A percentile compares a stretch with the other conserved stretches of the same genome.
Conservation (phyloP, 1,140 invertebrate genomes). For the Rhopalosiphum padi region DNA sequence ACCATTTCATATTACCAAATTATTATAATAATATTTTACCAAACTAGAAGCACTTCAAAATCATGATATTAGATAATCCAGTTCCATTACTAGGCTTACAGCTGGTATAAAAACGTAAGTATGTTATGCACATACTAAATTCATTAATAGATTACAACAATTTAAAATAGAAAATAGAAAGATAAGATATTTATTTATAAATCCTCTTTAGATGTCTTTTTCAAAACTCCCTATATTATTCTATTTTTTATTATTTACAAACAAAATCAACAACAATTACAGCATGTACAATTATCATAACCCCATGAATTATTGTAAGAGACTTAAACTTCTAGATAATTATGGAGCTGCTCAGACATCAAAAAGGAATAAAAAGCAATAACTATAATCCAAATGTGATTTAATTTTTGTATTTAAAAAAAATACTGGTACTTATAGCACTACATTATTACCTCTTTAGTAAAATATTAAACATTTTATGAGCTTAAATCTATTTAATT, state of each 20-base stretch:
- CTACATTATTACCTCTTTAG: background rate
- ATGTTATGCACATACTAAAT: no score
- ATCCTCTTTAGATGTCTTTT: background rate
- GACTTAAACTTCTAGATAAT: background rate
- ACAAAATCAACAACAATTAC: background rate
- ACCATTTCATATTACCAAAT: background rate
- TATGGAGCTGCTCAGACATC: background rate
- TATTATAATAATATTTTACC: background rate
- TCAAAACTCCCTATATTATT: background rate
- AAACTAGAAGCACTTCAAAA: background rate
- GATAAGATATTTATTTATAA: background rate
- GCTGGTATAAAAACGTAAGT: no score
- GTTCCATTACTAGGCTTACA: no score
- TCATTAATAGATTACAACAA: background rate
- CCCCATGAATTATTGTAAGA: background rate
- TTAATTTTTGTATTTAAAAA: background rate
- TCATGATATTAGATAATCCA: no score
- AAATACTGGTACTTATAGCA: no score
- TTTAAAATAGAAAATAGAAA: no score
- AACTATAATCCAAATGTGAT: background rate
- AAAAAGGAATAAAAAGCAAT: background rate
- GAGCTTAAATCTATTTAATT: background rate
- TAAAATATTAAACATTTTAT: background rate
- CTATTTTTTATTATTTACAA: background rate
- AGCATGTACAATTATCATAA: background rate